These are phyloP conservation scores for Pteropus alecto DNA, from an alignment of 2,113 vertebrate species.

Conservation along the genomic window DNA sequence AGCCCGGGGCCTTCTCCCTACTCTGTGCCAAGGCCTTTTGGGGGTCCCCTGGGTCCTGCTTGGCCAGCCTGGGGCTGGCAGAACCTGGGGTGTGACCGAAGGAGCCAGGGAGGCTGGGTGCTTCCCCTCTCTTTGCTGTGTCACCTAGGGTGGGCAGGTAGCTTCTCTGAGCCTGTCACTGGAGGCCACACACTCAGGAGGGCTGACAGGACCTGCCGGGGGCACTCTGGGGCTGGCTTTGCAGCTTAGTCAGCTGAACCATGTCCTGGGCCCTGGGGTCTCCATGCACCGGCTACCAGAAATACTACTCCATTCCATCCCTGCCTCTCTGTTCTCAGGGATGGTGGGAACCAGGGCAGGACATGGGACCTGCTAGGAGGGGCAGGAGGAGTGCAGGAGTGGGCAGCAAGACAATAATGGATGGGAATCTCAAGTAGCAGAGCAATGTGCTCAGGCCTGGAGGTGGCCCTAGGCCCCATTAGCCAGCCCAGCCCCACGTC, in stretches of 20 bases:
- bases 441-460: not conserved
- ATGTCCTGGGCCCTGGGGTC: not conserved
- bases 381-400: not conserved
- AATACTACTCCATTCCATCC: not conserved
- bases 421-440: not conserved
- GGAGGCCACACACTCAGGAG: not conserved
- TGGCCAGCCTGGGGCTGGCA: not conserved
- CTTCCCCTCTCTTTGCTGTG: not conserved
- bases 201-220: not conserved
- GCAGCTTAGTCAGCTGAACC: not conserved
- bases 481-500: not conserved
- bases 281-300: not conserved
- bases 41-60: not conserved
- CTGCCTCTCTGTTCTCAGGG: not conserved
- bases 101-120: not conserved
- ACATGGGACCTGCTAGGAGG: not conserved
- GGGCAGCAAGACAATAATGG: too few relatives aligned
- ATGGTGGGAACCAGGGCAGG: not conserved
- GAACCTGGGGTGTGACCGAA: not conserved
- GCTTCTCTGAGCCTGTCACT: not conserved
- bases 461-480: not conserved
- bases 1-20: not conserved
- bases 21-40: not conserved
- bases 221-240: not conserved
- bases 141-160: not conserved